These are phyloP conservation scores for Centropristis striata DNA, from an alignment of 2,113 vertebrate genomes.

Conservation along the genomic window DNA sequence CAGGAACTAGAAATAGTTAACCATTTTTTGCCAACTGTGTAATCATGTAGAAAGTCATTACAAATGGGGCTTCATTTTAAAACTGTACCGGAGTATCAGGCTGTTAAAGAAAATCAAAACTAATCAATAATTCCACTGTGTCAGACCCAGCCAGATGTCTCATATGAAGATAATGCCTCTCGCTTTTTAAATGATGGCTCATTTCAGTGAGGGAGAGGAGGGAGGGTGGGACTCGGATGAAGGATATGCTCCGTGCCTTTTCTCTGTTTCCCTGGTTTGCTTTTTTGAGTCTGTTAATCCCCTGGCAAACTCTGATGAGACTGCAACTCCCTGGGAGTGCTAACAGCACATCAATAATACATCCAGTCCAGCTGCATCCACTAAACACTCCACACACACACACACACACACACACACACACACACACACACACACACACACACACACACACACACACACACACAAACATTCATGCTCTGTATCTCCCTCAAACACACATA, in stretches of 20 bases:
- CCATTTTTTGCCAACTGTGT: constrained; percentile 42
- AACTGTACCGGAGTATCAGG: constrained; percentile 20
- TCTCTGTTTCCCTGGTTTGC: constrained; percentile 68
- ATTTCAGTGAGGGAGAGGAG: constrained; percentile 24
- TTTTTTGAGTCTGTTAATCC: constrained; percentile 80
- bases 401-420: constrained; percentile 30
- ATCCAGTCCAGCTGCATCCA: constrained; percentile 79
- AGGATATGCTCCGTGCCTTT: constrained; percentile 59
- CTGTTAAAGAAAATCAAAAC: constrained; percentile 55
- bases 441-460: constrained; percentile 40
- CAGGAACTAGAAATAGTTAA: constrained; percentile 21
- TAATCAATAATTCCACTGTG: constrained; percentile 53
- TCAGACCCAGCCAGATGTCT: constrained; percentile 53
- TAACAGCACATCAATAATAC: constrained; percentile 84
- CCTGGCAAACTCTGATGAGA: constrained; percentile 80
- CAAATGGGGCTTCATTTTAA: constrained; percentile 44
- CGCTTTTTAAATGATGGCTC: constrained; percentile 53
- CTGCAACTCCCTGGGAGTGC: constrained; percentile 76
- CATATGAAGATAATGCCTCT: constrained; percentile 55
- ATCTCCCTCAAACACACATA: constrained; percentile 57
- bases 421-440: constrained; percentile 30
- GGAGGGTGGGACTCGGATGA: constrained; percentile 30
- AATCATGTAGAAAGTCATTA: constrained; percentile 56
- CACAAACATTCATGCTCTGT: constrained; percentile 49
- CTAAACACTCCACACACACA: constrained; percentile 49